Conservation (phyloP, 2,888 invertebrate genomes). For the Seira ritae region DNA sequence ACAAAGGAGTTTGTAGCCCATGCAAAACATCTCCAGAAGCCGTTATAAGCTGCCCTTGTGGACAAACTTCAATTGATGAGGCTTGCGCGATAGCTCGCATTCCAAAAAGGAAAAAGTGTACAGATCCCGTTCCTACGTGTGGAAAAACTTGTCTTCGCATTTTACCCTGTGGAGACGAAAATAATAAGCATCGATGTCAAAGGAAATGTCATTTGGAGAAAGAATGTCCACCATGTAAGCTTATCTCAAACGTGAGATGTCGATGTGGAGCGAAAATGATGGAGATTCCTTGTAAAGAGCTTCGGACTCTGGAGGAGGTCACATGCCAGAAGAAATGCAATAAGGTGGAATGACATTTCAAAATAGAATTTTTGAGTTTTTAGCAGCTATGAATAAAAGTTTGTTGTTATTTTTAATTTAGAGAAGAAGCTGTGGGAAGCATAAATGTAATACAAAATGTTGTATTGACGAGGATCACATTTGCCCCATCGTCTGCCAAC, state of each 20-base stretch:
- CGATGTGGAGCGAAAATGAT: slow-evolving; percentile 91
- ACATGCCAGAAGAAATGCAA: slow-evolving; percentile 93
- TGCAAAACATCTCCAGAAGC: slow-evolving; percentile 81
- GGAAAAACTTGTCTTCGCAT: slow-evolving; percentile 81
- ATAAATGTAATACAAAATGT: slow-evolving; percentile 92
- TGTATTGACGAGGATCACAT: slow-evolving; percentile 91
- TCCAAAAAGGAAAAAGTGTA: slow-evolving; percentile 81
- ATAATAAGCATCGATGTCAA: slow-evolving; percentile 83
- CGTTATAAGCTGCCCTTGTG: slow-evolving; percentile 86
- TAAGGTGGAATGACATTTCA: slow-evolving; percentile 79
- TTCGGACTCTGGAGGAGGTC: slow-evolving; percentile 84
- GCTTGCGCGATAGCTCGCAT: slow-evolving; percentile 75
- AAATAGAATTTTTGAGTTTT: slow-evolving; percentile 5
- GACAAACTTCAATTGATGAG: slow-evolving; percentile 80
- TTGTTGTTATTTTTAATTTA: slow-evolving; percentile 74
- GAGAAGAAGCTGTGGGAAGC: slow-evolving; percentile 89
- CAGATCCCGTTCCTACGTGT: slow-evolving; percentile 90
- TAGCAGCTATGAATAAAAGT: slow-evolving; percentile 1
- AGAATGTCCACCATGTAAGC: slow-evolving; percentile 85
- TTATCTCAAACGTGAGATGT: slow-evolving; percentile 85
- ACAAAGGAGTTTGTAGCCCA: slow-evolving; percentile 81
- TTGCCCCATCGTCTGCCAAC: slow-evolving; percentile 89
- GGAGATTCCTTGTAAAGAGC: slow-evolving; percentile 85
- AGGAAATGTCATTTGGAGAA: slow-evolving; percentile 82
- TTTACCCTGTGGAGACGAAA: slow-evolving; percentile 83